Conservation (phyloP, 2,888 invertebrate genomes). For the Sycophila texana region DNA sequence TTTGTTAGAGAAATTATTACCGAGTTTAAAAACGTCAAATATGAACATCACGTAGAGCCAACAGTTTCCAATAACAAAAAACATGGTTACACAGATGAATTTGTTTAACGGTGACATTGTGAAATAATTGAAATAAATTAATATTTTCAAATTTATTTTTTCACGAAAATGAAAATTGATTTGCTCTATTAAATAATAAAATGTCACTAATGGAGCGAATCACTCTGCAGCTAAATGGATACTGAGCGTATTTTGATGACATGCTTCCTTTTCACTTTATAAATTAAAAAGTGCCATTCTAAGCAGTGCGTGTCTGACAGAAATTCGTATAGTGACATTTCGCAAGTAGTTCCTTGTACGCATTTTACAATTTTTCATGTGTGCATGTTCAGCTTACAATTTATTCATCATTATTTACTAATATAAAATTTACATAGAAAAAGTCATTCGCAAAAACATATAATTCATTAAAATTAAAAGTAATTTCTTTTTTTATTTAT, state of each 20-base stretch:
- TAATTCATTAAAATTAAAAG: too few relatives aligned
- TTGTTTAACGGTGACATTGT: slow-evolving; percentile 19
- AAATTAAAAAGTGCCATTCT: slow-evolving; percentile 31
- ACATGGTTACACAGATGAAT: background rate
- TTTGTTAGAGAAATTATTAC: background rate
- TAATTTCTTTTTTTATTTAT: too few relatives aligned
- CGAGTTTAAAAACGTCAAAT: background rate
- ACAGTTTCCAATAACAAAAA: slow-evolving; percentile 7
- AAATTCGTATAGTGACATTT: slow-evolving; percentile 23
- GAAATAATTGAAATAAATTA: slow-evolving; percentile 7
- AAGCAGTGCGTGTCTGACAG: slow-evolving; percentile 25
- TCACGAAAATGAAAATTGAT: background rate
- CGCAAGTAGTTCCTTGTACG: slow-evolving; percentile 20
- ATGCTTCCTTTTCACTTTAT: background rate
- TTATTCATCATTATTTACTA: background rate
- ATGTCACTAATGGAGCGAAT: background rate
- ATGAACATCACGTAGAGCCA: background rate
- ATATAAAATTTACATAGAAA: background rate
- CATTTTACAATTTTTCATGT: too few relatives aligned
- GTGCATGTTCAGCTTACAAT: background rate
- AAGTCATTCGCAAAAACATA: too few relatives aligned
- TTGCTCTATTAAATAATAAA: background rate
- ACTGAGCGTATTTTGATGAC: slow-evolving; percentile 7
- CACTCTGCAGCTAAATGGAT: slow-evolving; percentile 21
- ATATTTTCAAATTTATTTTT: background rate